Evolutionary conservation across 2,888 invertebrate genomes (phyloP).

Genomic region (Atethmia centrago): DNA sequence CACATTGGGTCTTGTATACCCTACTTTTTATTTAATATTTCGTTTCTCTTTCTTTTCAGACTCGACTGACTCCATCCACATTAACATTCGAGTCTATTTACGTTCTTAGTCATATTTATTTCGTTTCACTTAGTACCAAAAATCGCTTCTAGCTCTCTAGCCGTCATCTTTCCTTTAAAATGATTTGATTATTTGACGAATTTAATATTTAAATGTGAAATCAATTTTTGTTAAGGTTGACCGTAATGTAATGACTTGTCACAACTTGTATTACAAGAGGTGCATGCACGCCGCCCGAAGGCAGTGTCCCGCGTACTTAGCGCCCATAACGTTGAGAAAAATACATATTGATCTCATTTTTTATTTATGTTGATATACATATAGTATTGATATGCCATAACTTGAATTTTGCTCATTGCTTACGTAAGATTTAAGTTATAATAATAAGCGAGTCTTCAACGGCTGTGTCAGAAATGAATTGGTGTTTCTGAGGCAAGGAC

Average conservation of each 20-base stretch:
- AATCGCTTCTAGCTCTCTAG: slow-evolving; percentile 83
- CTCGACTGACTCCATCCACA: slow-evolving; percentile 69
- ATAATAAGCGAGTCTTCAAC: slow-evolving; percentile 71
- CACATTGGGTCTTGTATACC: background rate
- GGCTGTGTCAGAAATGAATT: slow-evolving; percentile 78
- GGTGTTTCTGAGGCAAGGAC: slow-evolving; percentile 68
- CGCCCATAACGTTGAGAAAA: slow-evolving; percentile 66
- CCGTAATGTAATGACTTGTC: slow-evolving; percentile 63
- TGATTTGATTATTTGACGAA: slow-evolving; percentile 71
- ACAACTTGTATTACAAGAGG: slow-evolving; percentile 52
- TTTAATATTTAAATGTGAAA: slow-evolving; percentile 69
- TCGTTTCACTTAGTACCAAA: slow-evolving; percentile 71
- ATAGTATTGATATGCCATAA: slow-evolving; percentile 86
- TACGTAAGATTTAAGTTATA: slow-evolving; percentile 77
- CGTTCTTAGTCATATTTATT: slow-evolving; percentile 75
- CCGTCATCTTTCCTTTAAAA: slow-evolving; percentile 72
- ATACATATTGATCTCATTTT: slow-evolving; percentile 88
- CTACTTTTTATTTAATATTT: background rate
- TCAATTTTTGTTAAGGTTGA: slow-evolving; percentile 72
- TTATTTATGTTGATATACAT: slow-evolving; percentile 82
- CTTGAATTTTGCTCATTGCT: slow-evolving; percentile 83
- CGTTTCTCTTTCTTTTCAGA: slow-evolving; percentile 72
- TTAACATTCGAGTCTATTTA: slow-evolving; percentile 70
- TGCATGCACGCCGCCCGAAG: slow-evolving; percentile 42
- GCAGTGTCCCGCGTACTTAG: slow-evolving; percentile 56